Evolutionary conservation across 2,113 vertebrate genomes (phyloP), one percentile per base, ranked within the genome.

Genomic region (Monopterus albus): DNA sequence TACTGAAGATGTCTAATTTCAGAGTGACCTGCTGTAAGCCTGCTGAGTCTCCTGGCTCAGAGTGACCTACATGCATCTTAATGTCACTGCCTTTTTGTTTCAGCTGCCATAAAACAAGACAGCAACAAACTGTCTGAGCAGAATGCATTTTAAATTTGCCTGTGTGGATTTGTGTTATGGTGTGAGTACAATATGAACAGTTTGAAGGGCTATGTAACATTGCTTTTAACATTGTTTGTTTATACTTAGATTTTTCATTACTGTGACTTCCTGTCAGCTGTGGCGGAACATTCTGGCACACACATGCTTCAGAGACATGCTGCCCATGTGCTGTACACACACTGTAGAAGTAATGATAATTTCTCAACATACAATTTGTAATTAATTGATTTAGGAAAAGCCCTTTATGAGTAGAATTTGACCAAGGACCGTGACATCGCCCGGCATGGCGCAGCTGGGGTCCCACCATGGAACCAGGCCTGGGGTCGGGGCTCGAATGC

Each of bases 41-140:
- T 58, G 67, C 47, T 78, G 61, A 78, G 62, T 55, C 61, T 61
- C 51, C 20, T 9, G 60, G 52, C 64, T 86, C 60, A 23, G 23
- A 47, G 52, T 80, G 77, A 83, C 83, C 87, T 88, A 81, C 21
- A 55, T 58, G 36, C 51, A 64, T 64, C 33, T 70, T 39, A 56
- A 57, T 59, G 53, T 67, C 66, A 21, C 59, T 55, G 69, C n/a
- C 18, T 61, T 59, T 75, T 58, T 69, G 28, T 66, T 62, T 46
- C 63, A 64, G 72, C 75, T 45, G 64, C 49, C 43, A 58, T 79
- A 79, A 87, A 83, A 71, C 59, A 83, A 65, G 29, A 80, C 35
- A 65, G 71, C 55, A 73, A 43, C 53, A 74, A 49, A 42, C 3
- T 69, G 50, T 50, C 45, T 39, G 47, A 72, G 47, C 26, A 26